Conservation (phyloP, 2,888 invertebrate species). For the Papilio gigon region DNA sequence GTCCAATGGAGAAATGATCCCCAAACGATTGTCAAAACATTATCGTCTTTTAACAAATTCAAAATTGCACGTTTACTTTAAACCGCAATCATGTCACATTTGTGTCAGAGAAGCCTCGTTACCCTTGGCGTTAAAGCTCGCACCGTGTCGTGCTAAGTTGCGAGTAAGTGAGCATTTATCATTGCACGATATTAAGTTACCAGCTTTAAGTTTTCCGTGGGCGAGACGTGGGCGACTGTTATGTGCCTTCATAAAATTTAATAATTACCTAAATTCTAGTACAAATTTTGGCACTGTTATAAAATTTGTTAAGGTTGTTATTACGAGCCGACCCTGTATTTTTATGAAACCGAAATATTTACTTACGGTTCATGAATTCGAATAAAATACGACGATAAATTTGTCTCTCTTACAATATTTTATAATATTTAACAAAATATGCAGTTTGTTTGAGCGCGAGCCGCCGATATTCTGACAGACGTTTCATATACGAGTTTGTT, state of each 20-base stretch:
- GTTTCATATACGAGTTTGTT: background rate
- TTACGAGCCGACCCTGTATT: background rate
- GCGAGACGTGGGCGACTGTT: conserved; percentile 15
- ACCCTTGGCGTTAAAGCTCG: background rate
- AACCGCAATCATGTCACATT: background rate
- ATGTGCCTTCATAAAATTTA: conserved; percentile 7
- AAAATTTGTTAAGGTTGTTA: conserved; percentile 1
- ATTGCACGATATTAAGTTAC: conserved; percentile 23
- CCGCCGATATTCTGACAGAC: background rate
- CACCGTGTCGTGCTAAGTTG: background rate
- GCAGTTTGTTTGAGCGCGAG: background rate
- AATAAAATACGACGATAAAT: background rate
- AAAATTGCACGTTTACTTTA: background rate
- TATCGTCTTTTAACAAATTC: background rate
- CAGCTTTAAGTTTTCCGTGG: conserved; percentile 16
- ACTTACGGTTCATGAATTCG: background rate
- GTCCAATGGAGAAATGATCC: too few relatives aligned
- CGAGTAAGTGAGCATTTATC: background rate
- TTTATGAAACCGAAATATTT: background rate
- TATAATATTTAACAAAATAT: background rate
- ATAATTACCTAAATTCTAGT: conserved; percentile 21
- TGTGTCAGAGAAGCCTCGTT: background rate
- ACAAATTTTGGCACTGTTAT: conserved; percentile 1
- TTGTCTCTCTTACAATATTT: too few relatives aligned
- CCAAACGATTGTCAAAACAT: too few relatives aligned